Evolutionary conservation across 2,888 invertebrate genomes (phyloP).

Genomic region (Lasioglossum marginatum): DNA sequence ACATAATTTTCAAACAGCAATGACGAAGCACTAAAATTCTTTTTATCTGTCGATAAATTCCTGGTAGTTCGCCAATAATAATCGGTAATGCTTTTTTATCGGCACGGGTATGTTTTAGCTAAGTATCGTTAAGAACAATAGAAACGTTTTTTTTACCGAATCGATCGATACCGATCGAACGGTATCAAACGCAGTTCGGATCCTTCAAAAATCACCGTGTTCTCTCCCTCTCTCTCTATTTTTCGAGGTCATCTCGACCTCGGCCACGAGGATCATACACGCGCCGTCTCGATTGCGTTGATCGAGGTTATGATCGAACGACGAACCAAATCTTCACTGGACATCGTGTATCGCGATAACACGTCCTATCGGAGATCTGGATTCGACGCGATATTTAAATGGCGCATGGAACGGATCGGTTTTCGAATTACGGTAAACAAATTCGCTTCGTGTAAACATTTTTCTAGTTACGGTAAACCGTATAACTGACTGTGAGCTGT

Average conservation of each 20-base stretch:
- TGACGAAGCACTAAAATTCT: not conserved
- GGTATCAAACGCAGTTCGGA: not conserved
- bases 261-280: not conserved
- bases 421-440: not conserved
- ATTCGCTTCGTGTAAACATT: not conserved
- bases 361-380: slow-evolving; percentile 18
- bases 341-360: slow-evolving; percentile 38
- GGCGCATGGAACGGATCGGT: slow-evolving; percentile 13
- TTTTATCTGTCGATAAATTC: not conserved
- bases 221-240: not conserved
- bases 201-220: not conserved
- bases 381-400: slow-evolving; percentile 17
- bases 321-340: slow-evolving; percentile 22
- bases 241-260: not conserved
- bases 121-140: not conserved
- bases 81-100: not conserved
- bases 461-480: not conserved
- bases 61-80: not conserved
- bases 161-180: not conserved
- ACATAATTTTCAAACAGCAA: not conserved
- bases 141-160: not conserved
- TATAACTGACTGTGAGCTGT: not conserved
- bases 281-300: slow-evolving; percentile 28
- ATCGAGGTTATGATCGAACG: slow-evolving; percentile 57
- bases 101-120: not conserved